phyloP scores from a whole-genome alignment of 2,113 vertebrate species.

The Brachirus orientalis region DNA sequence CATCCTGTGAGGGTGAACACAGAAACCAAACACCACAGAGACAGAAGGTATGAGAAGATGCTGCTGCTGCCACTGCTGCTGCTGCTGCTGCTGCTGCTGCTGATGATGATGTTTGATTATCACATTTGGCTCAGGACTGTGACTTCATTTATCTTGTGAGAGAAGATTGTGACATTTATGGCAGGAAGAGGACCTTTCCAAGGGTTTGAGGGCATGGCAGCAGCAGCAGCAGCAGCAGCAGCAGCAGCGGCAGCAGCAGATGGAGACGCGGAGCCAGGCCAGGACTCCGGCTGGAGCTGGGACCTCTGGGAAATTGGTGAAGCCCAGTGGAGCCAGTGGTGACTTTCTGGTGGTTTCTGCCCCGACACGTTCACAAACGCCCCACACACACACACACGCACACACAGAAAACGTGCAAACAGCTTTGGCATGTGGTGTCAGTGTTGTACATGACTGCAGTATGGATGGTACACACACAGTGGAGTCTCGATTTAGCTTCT shows the following conservation, averaged over 20 bases:
- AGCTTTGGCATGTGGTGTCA: conserved; percentile 2
- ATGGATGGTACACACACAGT: conserved; percentile 47
- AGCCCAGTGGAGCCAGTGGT: conserved; percentile 58
- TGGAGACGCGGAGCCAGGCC: conserved; percentile 49
- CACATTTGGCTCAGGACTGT: conserved; percentile 57
- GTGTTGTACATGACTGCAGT: conserved; percentile 10
- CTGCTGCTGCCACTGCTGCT: conserved; percentile 1
- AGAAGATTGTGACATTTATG: conserved; percentile 74
- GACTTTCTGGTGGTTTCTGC: conserved; percentile 46
- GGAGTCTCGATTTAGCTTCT: conserved; percentile 69
- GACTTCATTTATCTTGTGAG: conserved; percentile 68
- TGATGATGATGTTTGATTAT: conserved; percentile 69
- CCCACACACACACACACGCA: conserved; percentile 28
- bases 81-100: conserved; percentile 36
- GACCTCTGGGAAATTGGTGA: conserved; percentile 70
- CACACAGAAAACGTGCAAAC: conserved; percentile 5
- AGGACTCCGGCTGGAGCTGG: conserved; percentile 44
- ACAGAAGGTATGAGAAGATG: conserved; percentile 56
- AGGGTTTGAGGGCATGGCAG: conserved; percentile 79
- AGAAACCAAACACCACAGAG: conserved; percentile 21
- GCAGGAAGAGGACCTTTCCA: conserved; percentile 75
- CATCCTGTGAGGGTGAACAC: conserved; percentile 33
- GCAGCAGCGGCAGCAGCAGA: conserved; percentile 14
- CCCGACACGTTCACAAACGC: conserved; percentile 29
- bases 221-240: conserved; percentile 5